phyloP scores from a whole-genome alignment of 2,797 vertebrate species.

The Anguilla pacifica region DNA sequence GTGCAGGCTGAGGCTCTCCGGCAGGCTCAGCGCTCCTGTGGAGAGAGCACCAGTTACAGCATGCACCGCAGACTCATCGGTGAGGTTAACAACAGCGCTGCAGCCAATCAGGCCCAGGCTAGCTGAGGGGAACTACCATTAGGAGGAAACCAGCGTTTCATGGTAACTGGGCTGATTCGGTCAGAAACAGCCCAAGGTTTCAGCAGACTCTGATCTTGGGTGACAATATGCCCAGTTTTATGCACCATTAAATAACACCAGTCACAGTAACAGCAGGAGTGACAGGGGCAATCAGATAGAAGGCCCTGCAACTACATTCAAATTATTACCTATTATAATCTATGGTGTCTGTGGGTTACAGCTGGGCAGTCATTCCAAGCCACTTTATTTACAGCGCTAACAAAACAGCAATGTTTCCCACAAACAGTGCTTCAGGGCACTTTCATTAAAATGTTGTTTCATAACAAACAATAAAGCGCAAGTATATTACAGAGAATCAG shows the following conservation, averaged over 20 bases:
- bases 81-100: constrained; percentile 22
- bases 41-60: constrained; percentile 6
- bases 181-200: background rate
- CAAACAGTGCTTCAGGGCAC: constrained; percentile 24
- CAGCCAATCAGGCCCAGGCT: background rate
- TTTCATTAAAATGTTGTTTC: background rate
- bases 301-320: background rate
- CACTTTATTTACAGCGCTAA: background rate
- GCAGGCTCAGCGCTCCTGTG: constrained; percentile 91
- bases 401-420: constrained; percentile 40
- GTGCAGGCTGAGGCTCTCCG: constrained; percentile 92
- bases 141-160: background rate
- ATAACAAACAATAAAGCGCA: background rate
- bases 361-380: background rate
- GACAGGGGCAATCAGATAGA: background rate
- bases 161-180: background rate
- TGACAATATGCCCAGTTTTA: background rate
- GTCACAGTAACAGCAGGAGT: background rate
- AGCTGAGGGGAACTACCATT: too few relatives aligned
- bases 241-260: background rate
- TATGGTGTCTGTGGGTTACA: constrained; percentile 9
- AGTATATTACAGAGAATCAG: background rate
- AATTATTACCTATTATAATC: background rate
- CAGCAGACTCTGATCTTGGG: background rate
- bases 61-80: background rate